Conservation (phyloP, 2,113 vertebrate genomes). For the Siniperca knerii region DNA sequence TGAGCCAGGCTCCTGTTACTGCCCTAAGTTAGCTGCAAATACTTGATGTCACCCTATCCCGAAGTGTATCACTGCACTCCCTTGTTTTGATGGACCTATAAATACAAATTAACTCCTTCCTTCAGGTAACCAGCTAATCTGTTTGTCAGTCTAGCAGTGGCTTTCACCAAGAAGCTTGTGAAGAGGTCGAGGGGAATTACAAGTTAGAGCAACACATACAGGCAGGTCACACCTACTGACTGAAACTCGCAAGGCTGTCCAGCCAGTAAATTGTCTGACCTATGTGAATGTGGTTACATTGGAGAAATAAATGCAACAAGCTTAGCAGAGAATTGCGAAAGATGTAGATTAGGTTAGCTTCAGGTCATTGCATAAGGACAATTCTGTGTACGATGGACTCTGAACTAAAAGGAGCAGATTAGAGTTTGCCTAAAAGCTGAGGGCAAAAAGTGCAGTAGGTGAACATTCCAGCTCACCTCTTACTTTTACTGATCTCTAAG, state of each 20-base stretch:
- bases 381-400: conserved; percentile 39
- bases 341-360: conserved; percentile 33
- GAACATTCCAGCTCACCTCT: conserved; percentile 13
- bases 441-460: conserved; percentile 32
- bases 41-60: conserved; percentile 57
- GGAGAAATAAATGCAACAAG: conserved; percentile 7
- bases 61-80: neutral
- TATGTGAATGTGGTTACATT: neutral
- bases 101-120: conserved; percentile 8
- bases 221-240: neutral
- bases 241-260: neutral
- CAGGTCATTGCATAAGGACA: conserved; percentile 39
- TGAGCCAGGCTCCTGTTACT: conserved; percentile 61
- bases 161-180: neutral
- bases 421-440: conserved; percentile 21
- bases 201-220: neutral
- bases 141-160: neutral
- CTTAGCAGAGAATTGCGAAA: conserved; percentile 15
- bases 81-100: conserved; percentile 41
- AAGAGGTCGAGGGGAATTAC: conserved; percentile 31
- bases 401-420: conserved; percentile 39
- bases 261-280: conserved; percentile 5
- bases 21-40: conserved; percentile 66
- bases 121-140: conserved; percentile 27
- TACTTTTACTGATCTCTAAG: conserved; percentile 32